Evolutionary conservation across 2,797 vertebrate genomes (phyloP), one percentile per base, ranked within the genome.

Genomic region (Lophura swinhoii): DNA sequence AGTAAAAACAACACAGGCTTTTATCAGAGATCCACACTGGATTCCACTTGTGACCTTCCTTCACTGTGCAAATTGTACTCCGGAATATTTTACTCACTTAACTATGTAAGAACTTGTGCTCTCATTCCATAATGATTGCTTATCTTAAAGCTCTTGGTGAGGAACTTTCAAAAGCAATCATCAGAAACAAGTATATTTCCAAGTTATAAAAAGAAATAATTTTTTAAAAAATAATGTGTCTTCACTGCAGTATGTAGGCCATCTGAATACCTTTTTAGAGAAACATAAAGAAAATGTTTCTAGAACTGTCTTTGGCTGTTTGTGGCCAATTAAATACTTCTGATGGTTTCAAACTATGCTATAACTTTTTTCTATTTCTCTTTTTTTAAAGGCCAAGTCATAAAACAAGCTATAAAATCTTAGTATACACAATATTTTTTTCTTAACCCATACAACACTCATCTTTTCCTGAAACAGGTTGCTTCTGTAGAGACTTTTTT

Each of bases 341-440:
- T 56, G 39, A 49, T 14, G 78, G 28, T 70, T 91, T 90, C 53
- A 91, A 67, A 48, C 90, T 84, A 2, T 49, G 7, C 41, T 43
- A 4, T 84, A 64, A 70, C 28, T 33, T 83, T 94, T 92, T 70
- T 35, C 46, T 43, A 75, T 37, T 43, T 46, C 43, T 49, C n/a
- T 75, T 91, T 81, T 55, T 62, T 22, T 78, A 75, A 92, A 91
- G 67, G 71, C 83, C 48, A 75, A 79, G 37, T 73, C 35, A 86
- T 59, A 76, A 44, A 82, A 92, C 90, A 84, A 3, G 91, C 41
- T 14, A 70, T 23, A 78, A 90, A 86, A 74, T 10, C 21, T 46
- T 59, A 1, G 2, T 22, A 60, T 33, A 66, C 8, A 29, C 22
- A 8, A 59, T 11, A 35, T 37, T 66, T 58, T 76, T 82, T 83